Conservation (phyloP, 2,113 vertebrate species). For the Kryptolebias marmoratus region DNA sequence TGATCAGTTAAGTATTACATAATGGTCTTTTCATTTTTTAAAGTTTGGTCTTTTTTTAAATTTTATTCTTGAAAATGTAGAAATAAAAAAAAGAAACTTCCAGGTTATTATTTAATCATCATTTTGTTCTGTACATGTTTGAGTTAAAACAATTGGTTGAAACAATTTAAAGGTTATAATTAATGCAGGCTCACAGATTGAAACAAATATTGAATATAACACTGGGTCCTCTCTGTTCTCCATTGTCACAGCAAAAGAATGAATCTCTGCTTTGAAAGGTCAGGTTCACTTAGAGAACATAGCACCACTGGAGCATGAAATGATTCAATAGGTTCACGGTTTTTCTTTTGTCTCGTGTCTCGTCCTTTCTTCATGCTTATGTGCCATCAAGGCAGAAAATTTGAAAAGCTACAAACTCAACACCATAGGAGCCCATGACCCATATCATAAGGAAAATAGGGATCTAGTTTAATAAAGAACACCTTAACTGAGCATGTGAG, state of each 20-base stretch:
- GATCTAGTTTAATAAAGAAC: constrained; percentile 28
- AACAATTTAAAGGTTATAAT: background rate
- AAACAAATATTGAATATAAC: background rate
- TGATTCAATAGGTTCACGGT: background rate
- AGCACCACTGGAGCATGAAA: constrained; percentile 4
- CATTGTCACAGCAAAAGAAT: background rate
- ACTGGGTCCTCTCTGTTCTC: background rate
- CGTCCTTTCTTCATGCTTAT: background rate
- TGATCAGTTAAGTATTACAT: too few relatives aligned
- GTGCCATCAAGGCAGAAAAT: constrained; percentile 3
- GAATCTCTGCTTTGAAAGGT: background rate
- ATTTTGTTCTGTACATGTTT: background rate
- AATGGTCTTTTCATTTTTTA: too few relatives aligned
- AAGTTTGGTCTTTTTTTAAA: too few relatives aligned
- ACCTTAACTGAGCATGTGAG: constrained; percentile 16
- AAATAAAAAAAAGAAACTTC: too few relatives aligned
- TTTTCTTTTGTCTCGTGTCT: constrained; percentile 6
- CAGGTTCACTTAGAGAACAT: background rate
- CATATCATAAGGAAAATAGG: constrained; percentile 15
- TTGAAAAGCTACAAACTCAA: background rate
- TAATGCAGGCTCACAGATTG: background rate
- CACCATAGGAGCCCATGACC: background rate
- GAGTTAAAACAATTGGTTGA: background rate
- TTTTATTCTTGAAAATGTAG: too few relatives aligned
- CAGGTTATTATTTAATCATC: too few relatives aligned